A percentile compares a stretch with the other conserved stretches of the same genome.
Conservation (phyloP, 2,888 invertebrate genomes). For the Latheticus oryzae region DNA sequence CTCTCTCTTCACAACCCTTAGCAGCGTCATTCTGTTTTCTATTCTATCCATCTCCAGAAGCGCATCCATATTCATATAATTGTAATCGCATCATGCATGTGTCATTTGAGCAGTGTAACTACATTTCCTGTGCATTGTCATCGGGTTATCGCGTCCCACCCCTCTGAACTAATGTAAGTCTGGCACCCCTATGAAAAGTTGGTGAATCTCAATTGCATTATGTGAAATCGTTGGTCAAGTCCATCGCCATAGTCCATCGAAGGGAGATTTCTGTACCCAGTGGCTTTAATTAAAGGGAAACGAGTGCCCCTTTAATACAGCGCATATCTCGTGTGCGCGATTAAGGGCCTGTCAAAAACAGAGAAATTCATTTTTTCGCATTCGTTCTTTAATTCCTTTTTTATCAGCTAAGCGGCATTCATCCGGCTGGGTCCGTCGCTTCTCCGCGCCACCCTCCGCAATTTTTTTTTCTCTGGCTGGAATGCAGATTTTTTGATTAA, state of each 20-base stretch:
- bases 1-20: conserved; percentile 29
- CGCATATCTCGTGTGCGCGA: conserved; percentile 64
- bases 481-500: conserved; percentile 57
- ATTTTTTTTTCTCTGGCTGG: conserved; percentile 46
- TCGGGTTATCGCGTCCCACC: conserved; percentile 59
- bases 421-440: conserved; percentile 55
- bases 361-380: conserved; percentile 68
- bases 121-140: conserved; percentile 65
- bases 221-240: conserved; percentile 33
- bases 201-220: conserved; percentile 26
- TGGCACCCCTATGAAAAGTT: conserved; percentile 39
- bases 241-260: conserved; percentile 10
- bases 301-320: conserved; percentile 65
- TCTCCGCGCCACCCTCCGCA: conserved; percentile 41
- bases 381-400: conserved; percentile 67
- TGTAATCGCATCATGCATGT: conserved; percentile 65
- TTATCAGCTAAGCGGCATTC: conserved; percentile 67
- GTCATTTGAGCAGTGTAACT: conserved; percentile 64
- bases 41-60: conserved; percentile 44
- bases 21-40: conserved; percentile 33
- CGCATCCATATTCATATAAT: conserved; percentile 64
- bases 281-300: conserved; percentile 62
- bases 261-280: conserved; percentile 43
- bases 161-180: conserved; percentile 47
- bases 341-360: conserved; percentile 68